phyloP scores from a whole-genome alignment of 2,888 invertebrate genomes.

The Maniola hyperantus region DNA sequence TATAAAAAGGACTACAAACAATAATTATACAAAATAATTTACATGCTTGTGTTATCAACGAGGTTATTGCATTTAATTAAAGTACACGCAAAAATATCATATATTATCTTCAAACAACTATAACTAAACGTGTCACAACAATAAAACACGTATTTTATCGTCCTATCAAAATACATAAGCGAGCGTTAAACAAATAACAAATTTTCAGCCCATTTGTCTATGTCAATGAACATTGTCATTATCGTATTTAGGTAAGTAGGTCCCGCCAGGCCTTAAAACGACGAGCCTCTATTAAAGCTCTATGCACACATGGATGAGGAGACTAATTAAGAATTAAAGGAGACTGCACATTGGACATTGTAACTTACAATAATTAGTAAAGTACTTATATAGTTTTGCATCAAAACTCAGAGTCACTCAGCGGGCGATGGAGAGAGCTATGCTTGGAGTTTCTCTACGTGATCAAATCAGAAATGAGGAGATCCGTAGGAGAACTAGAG shows the following conservation, averaged over 20 bases:
- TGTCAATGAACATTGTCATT: conserved; percentile 34
- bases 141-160: conserved; percentile 12
- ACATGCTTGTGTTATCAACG: background rate
- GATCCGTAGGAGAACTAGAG: too few relatives aligned
- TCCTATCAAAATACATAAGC: conserved; percentile 19
- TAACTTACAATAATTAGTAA: background rate
- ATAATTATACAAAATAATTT: background rate
- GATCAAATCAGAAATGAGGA: too few relatives aligned
- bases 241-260: conserved; percentile 40
- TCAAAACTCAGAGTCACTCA: too few relatives aligned
- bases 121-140: conserved; percentile 12
- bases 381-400: background rate
- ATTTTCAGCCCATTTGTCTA: conserved; percentile 39
- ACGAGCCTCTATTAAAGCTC: conserved; percentile 20
- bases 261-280: conserved; percentile 30
- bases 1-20: background rate
- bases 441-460: too few relatives aligned
- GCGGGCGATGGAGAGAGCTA: too few relatives aligned
- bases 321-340: conserved; percentile 20
- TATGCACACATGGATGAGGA: conserved; percentile 6
- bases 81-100: conserved; percentile 2
- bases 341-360: background rate
- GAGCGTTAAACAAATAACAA: conserved; percentile 32
- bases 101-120: conserved; percentile 8
- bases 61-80: conserved; percentile 12